A percentile compares a stretch with the other conserved stretches of the same genome.
phyloP scores from a whole-genome alignment of 2,797 vertebrate genomes.

The Onychomys leucogaster region DNA sequence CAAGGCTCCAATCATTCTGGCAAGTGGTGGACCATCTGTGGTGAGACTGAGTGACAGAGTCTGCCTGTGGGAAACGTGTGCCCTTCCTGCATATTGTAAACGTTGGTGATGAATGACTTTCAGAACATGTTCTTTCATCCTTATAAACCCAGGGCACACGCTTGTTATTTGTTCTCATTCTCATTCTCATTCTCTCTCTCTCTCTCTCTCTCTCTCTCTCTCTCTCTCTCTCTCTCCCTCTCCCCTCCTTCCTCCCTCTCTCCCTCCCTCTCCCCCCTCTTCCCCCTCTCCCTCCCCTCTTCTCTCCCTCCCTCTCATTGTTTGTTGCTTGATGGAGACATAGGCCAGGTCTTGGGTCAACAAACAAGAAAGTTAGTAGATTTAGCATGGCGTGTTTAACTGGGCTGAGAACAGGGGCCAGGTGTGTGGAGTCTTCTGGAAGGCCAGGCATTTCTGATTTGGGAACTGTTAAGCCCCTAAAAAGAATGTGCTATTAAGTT shows the following conservation, averaged over 20 bases:
- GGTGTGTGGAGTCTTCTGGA: background rate
- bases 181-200: too few species aligned
- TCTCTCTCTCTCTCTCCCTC: too few species aligned
- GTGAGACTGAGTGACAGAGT: background rate
- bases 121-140: background rate
- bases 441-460: background rate
- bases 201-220: background rate
- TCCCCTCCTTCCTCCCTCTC: too few species aligned
- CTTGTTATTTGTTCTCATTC: background rate
- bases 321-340: background rate
- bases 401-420: background rate
- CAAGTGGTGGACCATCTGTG: background rate
- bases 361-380: fast-evolving
- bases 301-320: too few species aligned
- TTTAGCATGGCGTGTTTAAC: background rate
- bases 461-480: background rate
- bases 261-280: too few species aligned
- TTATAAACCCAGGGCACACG: background rate
- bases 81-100: fast-evolving
- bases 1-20: background rate
- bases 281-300: too few species aligned
- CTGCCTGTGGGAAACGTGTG: fast-evolving
- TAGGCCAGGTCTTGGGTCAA: background rate
- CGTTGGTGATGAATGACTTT: background rate
- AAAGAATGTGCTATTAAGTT: background rate